phyloP scores from a whole-genome alignment of 2,113 vertebrate species.

The Atrichornis clamosus region DNA sequence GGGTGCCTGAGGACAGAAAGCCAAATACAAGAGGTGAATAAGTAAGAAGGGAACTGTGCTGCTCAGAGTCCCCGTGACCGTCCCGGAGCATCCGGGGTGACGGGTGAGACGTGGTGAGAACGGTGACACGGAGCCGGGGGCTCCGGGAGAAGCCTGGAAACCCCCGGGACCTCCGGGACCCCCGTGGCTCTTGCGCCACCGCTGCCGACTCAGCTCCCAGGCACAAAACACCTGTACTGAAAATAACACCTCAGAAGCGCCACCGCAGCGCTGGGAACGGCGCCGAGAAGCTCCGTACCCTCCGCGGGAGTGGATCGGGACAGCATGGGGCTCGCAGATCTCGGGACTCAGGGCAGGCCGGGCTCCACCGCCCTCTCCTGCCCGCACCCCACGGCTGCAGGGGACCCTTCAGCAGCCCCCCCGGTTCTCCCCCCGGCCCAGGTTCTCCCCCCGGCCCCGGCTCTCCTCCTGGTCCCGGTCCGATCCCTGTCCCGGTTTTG shows the following conservation, averaged over 20 bases:
- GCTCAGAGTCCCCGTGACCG: fast-evolving
- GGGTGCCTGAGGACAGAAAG: conserved; percentile 74
- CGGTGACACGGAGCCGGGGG: background rate
- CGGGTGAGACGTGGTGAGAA: background rate
- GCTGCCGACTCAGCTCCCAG: fast-evolving
- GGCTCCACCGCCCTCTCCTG: background rate
- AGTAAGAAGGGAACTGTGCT: fast-evolving
- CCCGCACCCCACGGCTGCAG: background rate
- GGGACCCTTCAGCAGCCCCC: background rate
- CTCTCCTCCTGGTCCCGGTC: background rate
- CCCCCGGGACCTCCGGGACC: background rate
- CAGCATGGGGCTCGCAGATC: background rate
- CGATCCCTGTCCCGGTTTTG: background rate
- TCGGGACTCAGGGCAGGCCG: too few relatives aligned
- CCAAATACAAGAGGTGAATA: fast-evolving
- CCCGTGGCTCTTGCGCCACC: background rate
- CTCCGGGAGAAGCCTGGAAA: background rate
- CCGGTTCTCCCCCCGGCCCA: background rate
- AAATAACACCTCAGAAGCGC: background rate
- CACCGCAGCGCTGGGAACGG: background rate
- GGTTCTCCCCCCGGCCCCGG: background rate
- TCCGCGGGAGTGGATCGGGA: background rate
- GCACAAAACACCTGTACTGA: background rate
- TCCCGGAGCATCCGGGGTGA: background rate
- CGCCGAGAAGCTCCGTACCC: background rate